Percentiles rank a stretch among this genome's conserved stretches.
These are phyloP conservation scores for Oceanodroma leucorhoa DNA, from an alignment of 2,797 vertebrate genomes.

Conservation along the genomic window DNA sequence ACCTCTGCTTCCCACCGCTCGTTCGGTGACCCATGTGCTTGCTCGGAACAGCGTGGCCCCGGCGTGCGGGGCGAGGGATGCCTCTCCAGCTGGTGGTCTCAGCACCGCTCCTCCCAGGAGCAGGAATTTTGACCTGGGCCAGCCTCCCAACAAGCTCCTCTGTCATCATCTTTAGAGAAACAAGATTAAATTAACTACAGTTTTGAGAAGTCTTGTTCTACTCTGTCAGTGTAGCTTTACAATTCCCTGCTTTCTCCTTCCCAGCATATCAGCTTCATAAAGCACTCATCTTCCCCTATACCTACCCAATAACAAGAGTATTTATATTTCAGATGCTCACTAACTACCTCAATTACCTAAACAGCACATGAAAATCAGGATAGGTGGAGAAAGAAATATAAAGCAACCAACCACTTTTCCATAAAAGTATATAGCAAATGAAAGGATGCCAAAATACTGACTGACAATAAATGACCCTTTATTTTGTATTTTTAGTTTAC, in stretches of 20 bases:
- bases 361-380: conserved; percentile 30
- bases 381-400: conserved; percentile 1
- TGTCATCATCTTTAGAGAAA: neutral
- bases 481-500: neutral
- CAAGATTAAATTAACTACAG: neutral
- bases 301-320: neutral
- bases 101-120: neutral
- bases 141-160: neutral
- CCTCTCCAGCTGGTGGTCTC: neutral
- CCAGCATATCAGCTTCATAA: neutral
- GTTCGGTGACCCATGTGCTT: rapidly evolving
- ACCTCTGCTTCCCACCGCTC: neutral
- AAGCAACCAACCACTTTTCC: conserved; percentile 15
- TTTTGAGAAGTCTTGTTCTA: neutral
- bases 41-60: rapidly evolving
- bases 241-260: neutral
- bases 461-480: neutral
- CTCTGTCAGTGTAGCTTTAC: neutral
- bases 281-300: neutral
- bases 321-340: conserved; percentile 38
- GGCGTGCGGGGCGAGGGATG: rapidly evolving
- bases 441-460: neutral
- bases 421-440: neutral
- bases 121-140: neutral
- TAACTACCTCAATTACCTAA: conserved; percentile 32